phyloP scores from a whole-genome alignment of 2,113 vertebrate species.

The Tetraodon nigroviridis region DNA sequence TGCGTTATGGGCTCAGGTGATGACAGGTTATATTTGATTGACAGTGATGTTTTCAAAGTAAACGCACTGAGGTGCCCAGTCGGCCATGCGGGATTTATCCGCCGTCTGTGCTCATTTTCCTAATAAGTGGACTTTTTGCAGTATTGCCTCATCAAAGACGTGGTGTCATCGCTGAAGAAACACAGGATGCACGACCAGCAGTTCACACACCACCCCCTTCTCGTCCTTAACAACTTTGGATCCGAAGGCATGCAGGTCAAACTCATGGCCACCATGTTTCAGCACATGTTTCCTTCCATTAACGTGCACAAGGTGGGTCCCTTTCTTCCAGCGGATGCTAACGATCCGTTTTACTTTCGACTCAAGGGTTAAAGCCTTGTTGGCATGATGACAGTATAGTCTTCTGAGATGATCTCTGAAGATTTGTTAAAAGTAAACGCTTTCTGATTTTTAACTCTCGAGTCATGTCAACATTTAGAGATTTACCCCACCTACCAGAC shows the following conservation, averaged over 20 bases:
- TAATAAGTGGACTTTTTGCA: slow-evolving; percentile 36
- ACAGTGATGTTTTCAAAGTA: slow-evolving; percentile 70
- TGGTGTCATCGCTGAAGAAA: slow-evolving; percentile 83
- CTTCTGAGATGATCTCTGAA: slow-evolving; percentile 69
- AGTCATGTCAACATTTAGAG: neutral
- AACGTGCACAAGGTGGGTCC: slow-evolving; percentile 85
- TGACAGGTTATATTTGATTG: slow-evolving; percentile 59
- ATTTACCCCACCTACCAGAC: neutral
- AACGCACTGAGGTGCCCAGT: slow-evolving; percentile 66
- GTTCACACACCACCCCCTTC: slow-evolving; percentile 83
- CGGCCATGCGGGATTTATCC: no score
- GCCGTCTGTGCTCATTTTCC: neutral
- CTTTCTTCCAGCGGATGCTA: no score
- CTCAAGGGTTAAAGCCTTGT: neutral
- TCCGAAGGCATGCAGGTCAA: slow-evolving; percentile 86
- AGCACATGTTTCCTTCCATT: slow-evolving; percentile 92
- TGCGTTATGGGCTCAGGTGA: slow-evolving; percentile 47
- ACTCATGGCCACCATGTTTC: slow-evolving; percentile 91
- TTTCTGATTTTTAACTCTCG: slow-evolving; percentile 51
- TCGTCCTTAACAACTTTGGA: slow-evolving; percentile 90
- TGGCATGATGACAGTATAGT: slow-evolving; percentile 73
- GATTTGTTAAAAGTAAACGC: slow-evolving; percentile 68
- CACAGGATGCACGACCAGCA: slow-evolving; percentile 93
- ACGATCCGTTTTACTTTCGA: neutral
- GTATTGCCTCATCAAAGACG: slow-evolving; percentile 85